A percentile compares a stretch with the other conserved stretches of the same genome.
Evolutionary conservation across 1,140 invertebrate species (phyloP).

Genomic region (Tetramorium simillimum): DNA sequence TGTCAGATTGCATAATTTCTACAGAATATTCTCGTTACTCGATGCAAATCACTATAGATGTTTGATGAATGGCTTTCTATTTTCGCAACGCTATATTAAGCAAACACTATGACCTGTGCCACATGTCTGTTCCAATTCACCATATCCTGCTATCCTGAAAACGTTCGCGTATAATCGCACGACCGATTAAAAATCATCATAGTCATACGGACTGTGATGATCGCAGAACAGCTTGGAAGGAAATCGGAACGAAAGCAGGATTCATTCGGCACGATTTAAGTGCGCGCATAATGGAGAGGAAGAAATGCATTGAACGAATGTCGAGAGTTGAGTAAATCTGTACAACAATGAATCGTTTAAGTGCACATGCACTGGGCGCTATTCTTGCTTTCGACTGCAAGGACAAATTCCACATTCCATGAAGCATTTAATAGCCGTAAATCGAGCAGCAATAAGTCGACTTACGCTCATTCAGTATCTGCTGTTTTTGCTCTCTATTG

Average conservation of each 20-base stretch:
- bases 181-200: not conserved
- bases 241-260: not conserved
- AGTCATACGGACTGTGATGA: not conserved
- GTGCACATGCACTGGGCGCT: not conserved
- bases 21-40: not conserved
- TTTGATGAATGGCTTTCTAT: conserved; percentile 32
- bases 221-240: not conserved
- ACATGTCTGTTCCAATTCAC: not conserved
- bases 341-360: conserved; percentile 4
- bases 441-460: conserved; percentile 13
- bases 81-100: not conserved
- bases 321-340: not conserved
- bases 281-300: not conserved
- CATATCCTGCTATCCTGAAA: not conserved
- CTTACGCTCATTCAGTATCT: not conserved
- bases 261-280: not conserved
- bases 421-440: conserved; percentile 1
- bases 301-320: conserved; percentile 9
- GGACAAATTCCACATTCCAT: conserved; percentile 35
- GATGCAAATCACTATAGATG: not conserved
- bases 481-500: not conserved
- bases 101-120: not conserved
- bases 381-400: conserved; percentile 19
- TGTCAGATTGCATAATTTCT: not conserved
- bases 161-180: not conserved